Evolutionary conservation across 2,113 vertebrate genomes (phyloP).

Genomic region (Cyprinodon variegatus): DNA sequence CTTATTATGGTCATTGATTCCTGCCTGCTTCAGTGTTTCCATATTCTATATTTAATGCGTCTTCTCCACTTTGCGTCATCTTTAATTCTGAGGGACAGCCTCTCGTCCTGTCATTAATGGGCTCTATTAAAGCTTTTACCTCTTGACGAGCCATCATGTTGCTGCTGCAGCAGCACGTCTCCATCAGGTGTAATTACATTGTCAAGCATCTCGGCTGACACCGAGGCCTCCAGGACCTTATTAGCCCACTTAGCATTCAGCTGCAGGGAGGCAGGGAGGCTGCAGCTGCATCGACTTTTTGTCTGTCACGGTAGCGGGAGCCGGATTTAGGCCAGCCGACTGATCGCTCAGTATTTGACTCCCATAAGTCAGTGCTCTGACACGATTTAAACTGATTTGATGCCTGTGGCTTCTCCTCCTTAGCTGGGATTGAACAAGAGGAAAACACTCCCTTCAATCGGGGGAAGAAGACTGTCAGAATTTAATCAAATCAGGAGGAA

Average conservation of each 20-base stretch:
- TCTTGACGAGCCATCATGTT: slow-evolving; percentile 55
- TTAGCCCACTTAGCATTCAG: slow-evolving; percentile 46
- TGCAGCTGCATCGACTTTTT: slow-evolving; percentile 33
- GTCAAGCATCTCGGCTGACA: slow-evolving; percentile 36
- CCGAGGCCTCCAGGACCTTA: slow-evolving; percentile 39
- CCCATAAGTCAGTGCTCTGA: slow-evolving; percentile 2
- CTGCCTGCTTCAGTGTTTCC: slow-evolving; percentile 26
- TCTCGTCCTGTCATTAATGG: slow-evolving; percentile 45
- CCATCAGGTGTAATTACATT: slow-evolving; percentile 59
- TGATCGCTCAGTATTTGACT: slow-evolving; percentile 26
- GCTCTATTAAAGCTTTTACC: slow-evolving; percentile 57
- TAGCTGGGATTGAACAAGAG: not conserved
- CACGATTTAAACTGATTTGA: slow-evolving; percentile 24
- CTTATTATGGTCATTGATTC: slow-evolving; percentile 27
- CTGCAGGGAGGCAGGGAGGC: slow-evolving; percentile 23
- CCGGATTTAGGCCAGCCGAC: slow-evolving; percentile 28
- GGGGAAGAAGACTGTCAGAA: not conserved
- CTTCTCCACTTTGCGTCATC: slow-evolving; percentile 21
- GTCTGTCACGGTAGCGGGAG: slow-evolving; percentile 21
- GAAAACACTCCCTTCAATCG: not conserved
- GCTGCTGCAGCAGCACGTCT: slow-evolving; percentile 49
- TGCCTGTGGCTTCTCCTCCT: not conserved
- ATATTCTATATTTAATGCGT: slow-evolving; percentile 14
- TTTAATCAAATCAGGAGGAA: not conserved
- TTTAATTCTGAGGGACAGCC: slow-evolving; percentile 41